Base-by-base conservation (phyloP, 2,113 vertebrate genomes). In the Lycocorax pyrrhopterus region DNA sequence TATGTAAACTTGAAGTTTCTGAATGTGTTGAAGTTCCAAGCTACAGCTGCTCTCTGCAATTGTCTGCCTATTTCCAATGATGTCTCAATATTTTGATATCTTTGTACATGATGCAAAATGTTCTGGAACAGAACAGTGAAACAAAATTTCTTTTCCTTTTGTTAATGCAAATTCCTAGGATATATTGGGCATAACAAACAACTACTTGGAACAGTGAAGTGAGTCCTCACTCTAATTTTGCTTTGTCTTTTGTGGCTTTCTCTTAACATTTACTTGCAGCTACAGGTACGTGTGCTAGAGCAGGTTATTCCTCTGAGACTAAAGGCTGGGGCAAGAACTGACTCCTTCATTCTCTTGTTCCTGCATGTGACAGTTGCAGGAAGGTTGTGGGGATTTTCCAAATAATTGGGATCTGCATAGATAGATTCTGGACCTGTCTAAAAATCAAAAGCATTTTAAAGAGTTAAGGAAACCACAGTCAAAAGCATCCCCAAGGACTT, bases 81-180 rank as follows among this genome's bases (percentile, higher is more conserved):
- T 91, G 85, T 95, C 95, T 95, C 92, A 95, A 83, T 96, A 94
- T 94, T 96, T 94, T 93, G 92, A 91, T 96, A 58, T 88, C 90
- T 82, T 62, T 73, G 73, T 53, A 53, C 67, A 37, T 37, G 72
- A 92, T 88, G 82, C 82, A 85, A 87, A 95, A 60, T 27, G 49
- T 91, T 95, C 75, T 93, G 72, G 72, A 94, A 83, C 29, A 88
- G 85, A 88, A 39, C 23, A 92, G 75, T 59, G 59, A 92, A 95
- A 82, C n/a, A 49, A 73, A 80, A 82, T 89, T 87, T 71, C 60
- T 58, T 77, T 93, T 79, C 62, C 52, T 79, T 95, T 93, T 90
- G 69, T 93, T 90, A 80, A 92, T 80, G 85, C 16, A 76, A 62
- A 94, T 94, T 77, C 47, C 68, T 77, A 32, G 83, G 43, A 47